Evolutionary conservation across 2,888 invertebrate species (phyloP), one percentile per base, ranked within the genome.

Genomic region (Ecliptopera silaceata): DNA sequence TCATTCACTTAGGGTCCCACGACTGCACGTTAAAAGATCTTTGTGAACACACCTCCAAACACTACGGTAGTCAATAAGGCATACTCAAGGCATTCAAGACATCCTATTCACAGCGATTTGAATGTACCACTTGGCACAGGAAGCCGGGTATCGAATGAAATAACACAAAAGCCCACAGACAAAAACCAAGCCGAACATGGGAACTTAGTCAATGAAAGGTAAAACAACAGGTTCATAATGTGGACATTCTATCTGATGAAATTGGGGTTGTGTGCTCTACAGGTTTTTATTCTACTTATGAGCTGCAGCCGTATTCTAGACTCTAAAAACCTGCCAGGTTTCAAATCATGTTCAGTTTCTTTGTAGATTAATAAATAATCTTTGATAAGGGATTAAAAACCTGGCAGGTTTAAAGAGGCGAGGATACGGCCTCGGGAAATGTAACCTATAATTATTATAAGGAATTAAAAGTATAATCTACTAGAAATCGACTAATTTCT

Each of bases 121-220:
- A 82, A 76, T 69, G 73, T 79, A 81, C 56, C 87, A 87, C 87
- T 88, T 87, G 68, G 79, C 53, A 77, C 91, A 89, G 91, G 91
- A 91, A 89, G 74, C 79, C 81, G 82, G 89, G 88, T 91, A 87
- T 91, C 90, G 82, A 85, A 84, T 91, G 80, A 59, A 61, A 36
- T 36, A 50, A 74, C 71, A 69, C 73, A 75, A 72, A 77, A 71
- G 6, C 74, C 74, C 70, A 5, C 71, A 81, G 80, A 82, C 81
- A 82, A 81, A 45, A 48, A 63, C 36, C 17, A 63, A 68, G 72
- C 74, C 31, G 74, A 71, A 75, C 71, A 72, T 73, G 76, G 70
- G 76, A 76, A 79, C 68, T 34, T 54, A 12, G 3, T 26, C 12
- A 12, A 22, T 34, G 8, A 45, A 41, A 39, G 22, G 20, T 5